A percentile compares a stretch with the other conserved stretches of the same genome.
These are phyloP conservation scores for Drosophila macrothrix DNA, from an alignment of 2,888 invertebrate genomes.

Conservation along the genomic window DNA sequence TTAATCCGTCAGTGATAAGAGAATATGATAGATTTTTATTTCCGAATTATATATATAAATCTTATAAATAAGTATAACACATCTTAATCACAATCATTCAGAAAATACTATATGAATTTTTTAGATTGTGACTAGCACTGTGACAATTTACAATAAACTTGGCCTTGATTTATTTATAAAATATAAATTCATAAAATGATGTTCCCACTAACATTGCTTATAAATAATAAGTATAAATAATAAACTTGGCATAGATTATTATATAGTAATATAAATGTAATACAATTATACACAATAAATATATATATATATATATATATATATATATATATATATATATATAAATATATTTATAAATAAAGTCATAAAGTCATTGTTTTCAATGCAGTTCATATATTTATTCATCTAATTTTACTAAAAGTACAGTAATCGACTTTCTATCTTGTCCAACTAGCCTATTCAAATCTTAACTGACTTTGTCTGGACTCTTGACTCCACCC, in stretches of 20 bases:
- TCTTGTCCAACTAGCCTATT: constrained; percentile 21
- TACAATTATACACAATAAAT: background rate
- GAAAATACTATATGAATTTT: background rate
- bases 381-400: constrained; percentile 3
- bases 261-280: background rate
- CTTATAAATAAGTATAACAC: background rate
- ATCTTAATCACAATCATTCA: background rate
- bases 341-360: background rate
- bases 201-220: background rate
- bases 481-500: constrained; percentile 67
- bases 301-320: no score
- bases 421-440: constrained; percentile 7
- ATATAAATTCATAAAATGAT: background rate
- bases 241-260: background rate
- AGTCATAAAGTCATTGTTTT: background rate
- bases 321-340: background rate
- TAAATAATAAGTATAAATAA: background rate
- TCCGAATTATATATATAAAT: constrained; percentile 6
- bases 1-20: constrained; percentile 8
- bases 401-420: background rate
- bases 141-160: background rate
- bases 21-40: constrained; percentile 5
- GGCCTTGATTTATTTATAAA: background rate
- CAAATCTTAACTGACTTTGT: background rate
- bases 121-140: background rate